These are phyloP conservation scores for Eremophila alpestris DNA, from an alignment of 2,797 vertebrate genomes.

Conservation along the genomic window DNA sequence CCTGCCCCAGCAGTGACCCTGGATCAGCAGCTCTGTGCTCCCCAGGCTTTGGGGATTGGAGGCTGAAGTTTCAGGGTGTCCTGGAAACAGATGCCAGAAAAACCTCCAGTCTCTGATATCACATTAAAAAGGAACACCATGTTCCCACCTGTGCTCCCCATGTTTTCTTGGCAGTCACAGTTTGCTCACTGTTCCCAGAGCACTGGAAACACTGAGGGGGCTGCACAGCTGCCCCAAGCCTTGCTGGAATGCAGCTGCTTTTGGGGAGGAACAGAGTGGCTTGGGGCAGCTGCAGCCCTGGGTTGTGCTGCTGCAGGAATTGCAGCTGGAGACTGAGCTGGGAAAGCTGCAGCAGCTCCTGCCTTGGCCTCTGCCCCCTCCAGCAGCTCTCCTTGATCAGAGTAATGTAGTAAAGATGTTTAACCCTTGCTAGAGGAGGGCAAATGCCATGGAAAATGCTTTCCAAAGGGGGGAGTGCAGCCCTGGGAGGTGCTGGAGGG, in stretches of 20 bases:
- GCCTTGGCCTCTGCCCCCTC: not conserved
- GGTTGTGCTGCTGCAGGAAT: not conserved
- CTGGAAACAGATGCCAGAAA: not conserved
- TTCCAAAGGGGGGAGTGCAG: not conserved
- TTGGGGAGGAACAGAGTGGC: not conserved
- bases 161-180: accelerated
- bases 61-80: not conserved
- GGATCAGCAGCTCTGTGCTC: not conserved
- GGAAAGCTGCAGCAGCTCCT: not conserved
- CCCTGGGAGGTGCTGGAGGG: not conserved
- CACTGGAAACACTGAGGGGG: not conserved
- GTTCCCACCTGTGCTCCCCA: accelerated
- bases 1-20: not conserved
- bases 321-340: not conserved
- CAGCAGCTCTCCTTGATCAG: accelerated
- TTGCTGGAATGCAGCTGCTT: not conserved
- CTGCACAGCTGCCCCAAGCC: not conserved
- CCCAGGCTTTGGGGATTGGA: not conserved
- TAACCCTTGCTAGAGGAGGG: not conserved
- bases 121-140: accelerated
- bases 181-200: not conserved
- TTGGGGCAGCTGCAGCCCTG: not conserved
- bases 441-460: not conserved
- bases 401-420: not conserved
- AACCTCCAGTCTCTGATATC: not conserved